Base-by-base conservation (phyloP, 2,888 invertebrate species). In the Abrostola tripartita region DNA sequence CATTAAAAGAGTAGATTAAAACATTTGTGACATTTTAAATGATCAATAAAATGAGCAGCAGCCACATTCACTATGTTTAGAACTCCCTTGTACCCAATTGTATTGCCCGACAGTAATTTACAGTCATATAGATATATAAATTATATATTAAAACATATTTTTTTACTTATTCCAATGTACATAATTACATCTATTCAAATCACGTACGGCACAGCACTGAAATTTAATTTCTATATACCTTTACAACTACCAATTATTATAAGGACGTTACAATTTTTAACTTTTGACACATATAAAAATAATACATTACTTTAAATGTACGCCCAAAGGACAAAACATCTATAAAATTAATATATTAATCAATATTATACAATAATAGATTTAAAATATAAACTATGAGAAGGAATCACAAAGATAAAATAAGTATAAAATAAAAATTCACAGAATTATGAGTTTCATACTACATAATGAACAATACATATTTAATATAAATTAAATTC, bases 161-260 rank as follows among this genome's bases (percentile, higher is more conserved):
- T 69, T 70, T 69, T 64, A 66, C 63, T 73, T 71, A 80, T 58
- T 64, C 66, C 69, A 69, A 79, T 79, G 61, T 80, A 80, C 69
- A 75, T 65, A 54, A 62, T 63, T 72, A 79, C 62, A 51, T 58
- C 60, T 79, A 75, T 73, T 72, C 74, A 81, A 81, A 76, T 80
- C 74, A 78, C 80, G 72, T 71, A 76, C 78, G 74, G 77, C 83
- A 82, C 80, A 81, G 78, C 78, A 78, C 80, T 77, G 81, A 74
- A 78, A 75, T 78, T 81, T 79, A 61, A 79, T 76, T 75, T 79
- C 77, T 79, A 71, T 60, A 68, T 65, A 73, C 53, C 61, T 59
- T 71, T 65, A 51, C 37, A 59, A 64, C 68, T 76, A 71, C 64
- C 66, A 63, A 76, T 56, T 36, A 64, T 44, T 51, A 61, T 11